Evolutionary conservation across 2,113 vertebrate genomes (phyloP), one percentile per base, ranked within the genome.

Genomic region (Mionectes macconnelli): DNA sequence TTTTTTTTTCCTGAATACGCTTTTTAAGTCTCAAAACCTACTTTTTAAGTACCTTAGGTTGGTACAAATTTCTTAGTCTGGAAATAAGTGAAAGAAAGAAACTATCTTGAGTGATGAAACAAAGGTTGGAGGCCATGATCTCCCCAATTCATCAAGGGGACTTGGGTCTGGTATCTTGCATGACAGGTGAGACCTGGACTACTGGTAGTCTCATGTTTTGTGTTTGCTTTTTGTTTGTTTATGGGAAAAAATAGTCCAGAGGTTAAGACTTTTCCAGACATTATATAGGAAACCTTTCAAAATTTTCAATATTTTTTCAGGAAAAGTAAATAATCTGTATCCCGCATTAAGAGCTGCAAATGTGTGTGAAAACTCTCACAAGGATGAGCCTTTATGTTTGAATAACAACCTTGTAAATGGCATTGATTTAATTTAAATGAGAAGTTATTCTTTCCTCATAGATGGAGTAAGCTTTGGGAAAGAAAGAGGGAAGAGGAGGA

Each of bases 401-500:
- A 84, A 59, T n/a, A 74, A 20, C 35, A 92, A 19, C 23, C 49
- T 91, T 89, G 53, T 69, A 69, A 79, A 85, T 79, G 74, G 15
- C 72, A 92, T 68, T 75, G 85, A 90, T 94, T 91, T 90, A 56
- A 86, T 90, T 95, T 47, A 94, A 95, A 93, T 77, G 59, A 77
- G 37, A 90, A 81, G 23, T 53, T 53, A 94, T 87, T 84, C 31
- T 91, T 39, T 84, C n/a, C 22, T 92, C 20, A 13, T 60, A 45
- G 17, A 60, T 68, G 21, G 30, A 60, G 30, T 20, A 53, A 86
- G 49, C 53, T 89, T 82, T 59, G 8, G 50, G 84, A 94, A 93
- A 78, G 59, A 82, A 89, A 74, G 39, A 85, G 60, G 37, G 63
- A 83, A 75, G 31, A 62, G 15, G 35, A 81, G 63, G 77, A 89